Percentiles rank a stretch among this genome's conserved stretches.
Conservation (phyloP, 2,113 vertebrate genomes). For the Callocephalon fimbriatum region DNA sequence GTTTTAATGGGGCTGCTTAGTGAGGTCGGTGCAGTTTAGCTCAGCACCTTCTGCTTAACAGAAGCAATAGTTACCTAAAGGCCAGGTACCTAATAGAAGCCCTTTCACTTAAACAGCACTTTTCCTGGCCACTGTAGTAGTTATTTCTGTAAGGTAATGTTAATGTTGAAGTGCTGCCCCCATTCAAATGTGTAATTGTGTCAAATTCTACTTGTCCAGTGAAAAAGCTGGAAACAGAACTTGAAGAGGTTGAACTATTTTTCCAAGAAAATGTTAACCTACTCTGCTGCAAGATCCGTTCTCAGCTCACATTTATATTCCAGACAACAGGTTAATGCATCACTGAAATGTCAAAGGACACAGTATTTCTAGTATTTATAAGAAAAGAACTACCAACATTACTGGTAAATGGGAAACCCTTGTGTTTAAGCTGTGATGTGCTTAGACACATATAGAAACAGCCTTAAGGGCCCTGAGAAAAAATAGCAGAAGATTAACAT, state of each 20-base stretch:
- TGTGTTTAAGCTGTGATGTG: background rate
- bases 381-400: background rate
- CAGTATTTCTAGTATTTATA: background rate
- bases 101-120: background rate
- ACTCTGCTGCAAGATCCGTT: background rate
- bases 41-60: background rate
- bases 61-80: background rate
- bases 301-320: background rate
- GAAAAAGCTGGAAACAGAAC: background rate
- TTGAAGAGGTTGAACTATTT: background rate
- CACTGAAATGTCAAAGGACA: background rate
- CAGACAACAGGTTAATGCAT: background rate
- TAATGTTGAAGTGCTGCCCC: background rate
- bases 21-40: background rate
- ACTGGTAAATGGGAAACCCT: background rate
- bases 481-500: background rate
- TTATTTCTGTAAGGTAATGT: background rate
- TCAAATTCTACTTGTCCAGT: background rate
- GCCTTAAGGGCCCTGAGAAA: background rate
- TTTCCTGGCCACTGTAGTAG: background rate
- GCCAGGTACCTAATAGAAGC: background rate
- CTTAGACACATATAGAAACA: background rate
- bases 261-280: background rate
- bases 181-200: background rate
- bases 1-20: background rate